Evolutionary conservation across 2,113 vertebrate species (phyloP), one percentile per base, ranked within the genome.

Genomic region (Sinocyclocheilus anshuiensis): DNA sequence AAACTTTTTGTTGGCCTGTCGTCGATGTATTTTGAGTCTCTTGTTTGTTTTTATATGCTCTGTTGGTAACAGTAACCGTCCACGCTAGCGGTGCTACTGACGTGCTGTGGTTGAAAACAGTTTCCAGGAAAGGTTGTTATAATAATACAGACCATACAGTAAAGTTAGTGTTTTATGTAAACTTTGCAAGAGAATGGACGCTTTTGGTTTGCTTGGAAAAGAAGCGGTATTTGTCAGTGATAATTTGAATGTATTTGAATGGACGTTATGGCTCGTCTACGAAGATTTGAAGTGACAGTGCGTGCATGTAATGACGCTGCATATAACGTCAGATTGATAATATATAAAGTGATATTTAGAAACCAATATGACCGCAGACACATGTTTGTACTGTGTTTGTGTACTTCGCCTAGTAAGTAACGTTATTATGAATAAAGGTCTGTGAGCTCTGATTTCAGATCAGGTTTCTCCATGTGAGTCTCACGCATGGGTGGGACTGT

Each of bases 401-500:
- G 16, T 77, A 53, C 39, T 50, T 76, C 1, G 3, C 12, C 22
- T 50, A 50, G 74, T 48, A 36, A 20, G 2, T 59, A 29, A 29
- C 29, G 29, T 29, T 29, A 12, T 20, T 20, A n/a, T 59, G 1
- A 15, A 15, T n/a, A 22, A 22, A 42, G n/a, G 20, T 18, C 26
- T 33, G 7, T 55, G 18, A 20, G 69, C 42, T 50, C 22, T 50
- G 36, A 48, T 48, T 20, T 29, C 3, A 71, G 1, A 12, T 55
- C 10, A 29, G 26, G 45, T 33, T 33, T 36, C 1, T 29, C 45
- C 81, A 53, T 33, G 63, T 82, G 80, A 22, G 6, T 82, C 42
- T 82, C 45, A 22, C 63, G 77, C 57, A 82, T 71, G 81, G 80
- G 63, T 69, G 61, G 80, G 18, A 71, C 63, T 55, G 39, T 39